Evolutionary conservation across 2,113 vertebrate species (phyloP).

Genomic region (Dolichotis patagonum): DNA sequence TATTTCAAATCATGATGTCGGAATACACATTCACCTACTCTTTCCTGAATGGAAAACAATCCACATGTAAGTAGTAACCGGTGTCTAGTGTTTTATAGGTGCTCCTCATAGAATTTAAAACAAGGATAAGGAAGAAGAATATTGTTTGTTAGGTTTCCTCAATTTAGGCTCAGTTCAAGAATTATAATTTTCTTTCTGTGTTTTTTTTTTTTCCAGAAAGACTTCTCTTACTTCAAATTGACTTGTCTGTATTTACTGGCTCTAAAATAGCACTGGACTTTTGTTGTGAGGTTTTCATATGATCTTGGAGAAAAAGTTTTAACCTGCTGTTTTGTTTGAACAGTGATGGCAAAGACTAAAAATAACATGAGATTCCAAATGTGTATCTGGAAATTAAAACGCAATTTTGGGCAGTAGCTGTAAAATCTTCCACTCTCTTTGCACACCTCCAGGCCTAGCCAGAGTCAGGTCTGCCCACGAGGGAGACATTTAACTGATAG

Average conservation of each 20-base stretch:
- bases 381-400: slow-evolving; percentile 80
- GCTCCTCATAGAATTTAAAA: slow-evolving; percentile 23
- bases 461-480: slow-evolving; percentile 75
- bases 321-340: slow-evolving; percentile 80
- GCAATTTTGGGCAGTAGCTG: slow-evolving; percentile 74
- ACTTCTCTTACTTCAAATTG: slow-evolving; percentile 65
- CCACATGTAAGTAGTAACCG: not conserved
- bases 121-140: not conserved
- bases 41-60: slow-evolving; percentile 4
- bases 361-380: slow-evolving; percentile 79
- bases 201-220: not conserved
- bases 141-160: slow-evolving; percentile 37
- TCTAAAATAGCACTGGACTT: slow-evolving; percentile 75
- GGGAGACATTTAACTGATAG: slow-evolving; percentile 78
- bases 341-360: slow-evolving; percentile 78
- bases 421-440: slow-evolving; percentile 78
- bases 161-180: slow-evolving; percentile 70
- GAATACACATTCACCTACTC: not conserved
- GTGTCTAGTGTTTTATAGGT: not conserved
- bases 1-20: slow-evolving; percentile 45
- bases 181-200: slow-evolving; percentile 61
- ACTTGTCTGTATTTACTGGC: slow-evolving; percentile 76
- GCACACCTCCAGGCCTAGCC: slow-evolving; percentile 69
- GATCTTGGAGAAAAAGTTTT: slow-evolving; percentile 63
- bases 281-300: slow-evolving; percentile 77